Conservation (phyloP, 1,140 invertebrate species). For the Nephotettix cincticeps region DNA sequence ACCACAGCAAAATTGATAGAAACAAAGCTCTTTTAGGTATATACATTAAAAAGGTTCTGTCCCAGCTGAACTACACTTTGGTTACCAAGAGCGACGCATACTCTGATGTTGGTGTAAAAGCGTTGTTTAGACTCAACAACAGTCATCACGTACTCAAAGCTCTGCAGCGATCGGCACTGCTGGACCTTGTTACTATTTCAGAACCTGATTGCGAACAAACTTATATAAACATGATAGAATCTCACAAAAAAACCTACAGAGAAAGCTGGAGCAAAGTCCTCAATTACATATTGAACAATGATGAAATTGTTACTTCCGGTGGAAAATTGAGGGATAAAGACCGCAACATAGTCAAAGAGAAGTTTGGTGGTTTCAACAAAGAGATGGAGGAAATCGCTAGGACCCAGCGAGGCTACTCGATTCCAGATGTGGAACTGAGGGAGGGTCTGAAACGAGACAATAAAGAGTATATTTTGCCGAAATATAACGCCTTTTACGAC, state of each 20-base stretch:
- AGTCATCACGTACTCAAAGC: constrained; percentile 92
- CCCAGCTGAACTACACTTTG: constrained; percentile 80
- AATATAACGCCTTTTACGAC: constrained; percentile 78
- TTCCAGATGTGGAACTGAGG: constrained; percentile 86
- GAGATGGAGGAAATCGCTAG: constrained; percentile 88
- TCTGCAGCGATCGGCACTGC: constrained; percentile 75
- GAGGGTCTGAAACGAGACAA: constrained; percentile 82
- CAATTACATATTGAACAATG: constrained; percentile 64
- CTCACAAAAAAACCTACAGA: constrained; percentile 75
- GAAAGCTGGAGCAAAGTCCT: constrained; percentile 84
- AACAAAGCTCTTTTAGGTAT: constrained; percentile 62
- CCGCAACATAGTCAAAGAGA: constrained; percentile 89
- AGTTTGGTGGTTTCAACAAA: constrained; percentile 91
- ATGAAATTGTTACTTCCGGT: constrained; percentile 62
- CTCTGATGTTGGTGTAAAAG: constrained; percentile 74
- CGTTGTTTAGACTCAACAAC: constrained; percentile 89
- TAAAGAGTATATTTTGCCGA: constrained; percentile 80
- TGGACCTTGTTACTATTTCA: constrained; percentile 74
- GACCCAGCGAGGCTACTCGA: constrained; percentile 86
- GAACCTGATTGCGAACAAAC: constrained; percentile 82
- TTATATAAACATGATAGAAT: constrained; percentile 78
- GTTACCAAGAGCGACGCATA: constrained; percentile 83
- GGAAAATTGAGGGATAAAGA: constrained; percentile 85
- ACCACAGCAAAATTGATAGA: constrained; percentile 35
- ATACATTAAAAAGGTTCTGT: constrained; percentile 82